Conservation (phyloP, 1,140 invertebrate genomes). For the Drosophila nannoptera region DNA sequence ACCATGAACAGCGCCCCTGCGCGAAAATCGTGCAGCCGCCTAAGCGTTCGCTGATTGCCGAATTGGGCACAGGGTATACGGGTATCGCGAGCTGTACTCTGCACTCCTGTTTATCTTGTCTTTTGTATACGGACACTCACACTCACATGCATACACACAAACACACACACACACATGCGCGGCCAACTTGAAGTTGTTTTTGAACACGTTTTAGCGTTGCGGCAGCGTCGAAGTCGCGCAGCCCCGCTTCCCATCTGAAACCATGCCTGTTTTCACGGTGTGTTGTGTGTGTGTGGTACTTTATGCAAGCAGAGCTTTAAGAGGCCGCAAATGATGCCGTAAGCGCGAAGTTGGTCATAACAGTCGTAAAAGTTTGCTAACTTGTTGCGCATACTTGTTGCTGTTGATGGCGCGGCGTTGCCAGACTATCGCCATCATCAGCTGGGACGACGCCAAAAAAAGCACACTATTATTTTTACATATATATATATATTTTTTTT, state of each 20-base stretch:
- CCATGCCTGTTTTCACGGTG: conserved; percentile 11
- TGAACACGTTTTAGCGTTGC: conserved; percentile 56
- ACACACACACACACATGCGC: conserved; percentile 16
- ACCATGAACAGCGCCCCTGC: not conserved
- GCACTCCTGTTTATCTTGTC: conserved; percentile 45
- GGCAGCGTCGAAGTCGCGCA: conserved; percentile 1
- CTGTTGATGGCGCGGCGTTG: conserved; percentile 19
- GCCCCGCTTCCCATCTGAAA: not conserved
- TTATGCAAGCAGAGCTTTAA: conserved; percentile 69
- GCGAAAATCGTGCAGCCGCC: not conserved
- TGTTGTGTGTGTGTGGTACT: conserved; percentile 49
- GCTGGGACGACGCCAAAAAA: not conserved
- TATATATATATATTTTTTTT: no score
- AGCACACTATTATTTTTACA: no score
- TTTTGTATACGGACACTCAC: conserved; percentile 16
- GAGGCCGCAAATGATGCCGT: conserved; percentile 60
- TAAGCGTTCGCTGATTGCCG: conserved; percentile 21
- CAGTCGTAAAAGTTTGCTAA: conserved; percentile 65
- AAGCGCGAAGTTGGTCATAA: conserved; percentile 72
- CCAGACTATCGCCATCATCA: conserved; percentile 21
- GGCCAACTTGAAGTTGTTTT: conserved; percentile 58
- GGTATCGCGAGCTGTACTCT: conserved; percentile 4
- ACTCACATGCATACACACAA: not conserved
- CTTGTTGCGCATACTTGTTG: conserved; percentile 56
- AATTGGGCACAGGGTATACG: conserved; percentile 46